phyloP scores from a whole-genome alignment of 2,888 invertebrate species.

The Dynastes tityus region DNA sequence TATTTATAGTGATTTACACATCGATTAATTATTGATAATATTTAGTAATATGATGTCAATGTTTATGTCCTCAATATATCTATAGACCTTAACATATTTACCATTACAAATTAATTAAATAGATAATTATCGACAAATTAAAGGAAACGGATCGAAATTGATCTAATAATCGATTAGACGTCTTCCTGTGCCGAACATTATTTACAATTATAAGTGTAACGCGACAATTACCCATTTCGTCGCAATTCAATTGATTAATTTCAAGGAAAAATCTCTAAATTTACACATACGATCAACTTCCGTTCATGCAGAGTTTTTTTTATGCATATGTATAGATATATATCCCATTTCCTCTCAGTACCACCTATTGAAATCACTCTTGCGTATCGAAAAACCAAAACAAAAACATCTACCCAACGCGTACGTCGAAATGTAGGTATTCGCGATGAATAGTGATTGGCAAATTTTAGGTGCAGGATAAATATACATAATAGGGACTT shows the following conservation, averaged over 20 bases:
- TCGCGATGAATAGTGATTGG: neutral
- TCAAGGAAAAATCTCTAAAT: conserved; percentile 41
- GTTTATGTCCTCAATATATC: too few species aligned
- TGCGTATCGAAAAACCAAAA: conserved; percentile 28
- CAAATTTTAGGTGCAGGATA: too few species aligned
- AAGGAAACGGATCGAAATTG: too few species aligned
- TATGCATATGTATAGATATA: neutral
- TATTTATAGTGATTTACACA: too few species aligned
- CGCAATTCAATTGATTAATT: conserved; percentile 22
- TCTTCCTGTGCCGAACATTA: conserved; percentile 2
- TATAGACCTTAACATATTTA: too few species aligned
- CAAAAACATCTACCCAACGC: neutral
- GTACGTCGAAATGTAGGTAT: neutral
- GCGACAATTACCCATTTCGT: conserved; percentile 21
- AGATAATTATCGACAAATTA: too few species aligned
- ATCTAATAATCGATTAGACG: neutral
- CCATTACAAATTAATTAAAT: too few species aligned
- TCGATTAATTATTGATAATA: too few species aligned
- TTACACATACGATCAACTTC: neutral
- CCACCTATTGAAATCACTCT: conserved; percentile 38
- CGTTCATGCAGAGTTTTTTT: conserved; percentile 5
- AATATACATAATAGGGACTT: neutral
- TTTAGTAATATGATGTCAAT: too few species aligned
- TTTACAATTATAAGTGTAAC: neutral
- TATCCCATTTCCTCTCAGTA: conserved; percentile 2